These are phyloP conservation scores for Hermetia illucens DNA, from an alignment of 1,140 invertebrate genomes.

Conservation along the genomic window DNA sequence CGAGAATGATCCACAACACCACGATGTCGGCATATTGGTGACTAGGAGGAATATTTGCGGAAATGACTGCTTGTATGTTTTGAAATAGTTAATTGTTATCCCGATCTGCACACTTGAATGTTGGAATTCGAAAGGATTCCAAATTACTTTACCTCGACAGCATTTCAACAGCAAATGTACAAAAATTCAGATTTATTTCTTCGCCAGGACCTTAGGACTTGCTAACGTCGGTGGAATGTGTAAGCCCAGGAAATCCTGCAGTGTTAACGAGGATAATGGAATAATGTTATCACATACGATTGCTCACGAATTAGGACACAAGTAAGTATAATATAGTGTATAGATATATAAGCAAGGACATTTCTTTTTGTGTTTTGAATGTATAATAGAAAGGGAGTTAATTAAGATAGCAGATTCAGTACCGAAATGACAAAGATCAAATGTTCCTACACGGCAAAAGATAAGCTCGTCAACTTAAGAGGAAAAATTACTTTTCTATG, in stretches of 20 bases:
- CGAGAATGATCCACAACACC: conserved; percentile 74
- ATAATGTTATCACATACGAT: conserved; percentile 84
- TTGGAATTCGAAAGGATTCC: too few relatives aligned
- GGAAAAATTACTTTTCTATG: too few relatives aligned
- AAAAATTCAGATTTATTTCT: not conserved
- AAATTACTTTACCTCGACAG: too few relatives aligned
- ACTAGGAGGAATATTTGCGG: conserved; percentile 77
- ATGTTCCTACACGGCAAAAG: too few relatives aligned
- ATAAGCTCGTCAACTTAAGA: too few relatives aligned
- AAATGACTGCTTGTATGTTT: conserved; percentile 27
- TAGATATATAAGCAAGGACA: too few relatives aligned
- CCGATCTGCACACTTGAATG: too few relatives aligned
- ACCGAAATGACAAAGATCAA: too few relatives aligned
- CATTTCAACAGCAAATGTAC: too few relatives aligned
- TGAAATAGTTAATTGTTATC: not conserved
- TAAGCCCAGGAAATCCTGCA: conserved; percentile 73
- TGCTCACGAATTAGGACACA: conserved; percentile 84
- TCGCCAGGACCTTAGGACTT: conserved; percentile 67
- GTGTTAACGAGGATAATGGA: conserved; percentile 84
- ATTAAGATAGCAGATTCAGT: too few relatives aligned
- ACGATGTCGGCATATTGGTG: conserved; percentile 83
- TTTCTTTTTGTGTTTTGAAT: too few relatives aligned
- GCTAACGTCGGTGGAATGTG: conserved; percentile 87
- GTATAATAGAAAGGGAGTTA: too few relatives aligned
- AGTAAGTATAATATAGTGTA: conserved; percentile 54